Evolutionary conservation across 2,888 invertebrate genomes (phyloP), one percentile per base, ranked within the genome.

Genomic region (Anorthoa munda): DNA sequence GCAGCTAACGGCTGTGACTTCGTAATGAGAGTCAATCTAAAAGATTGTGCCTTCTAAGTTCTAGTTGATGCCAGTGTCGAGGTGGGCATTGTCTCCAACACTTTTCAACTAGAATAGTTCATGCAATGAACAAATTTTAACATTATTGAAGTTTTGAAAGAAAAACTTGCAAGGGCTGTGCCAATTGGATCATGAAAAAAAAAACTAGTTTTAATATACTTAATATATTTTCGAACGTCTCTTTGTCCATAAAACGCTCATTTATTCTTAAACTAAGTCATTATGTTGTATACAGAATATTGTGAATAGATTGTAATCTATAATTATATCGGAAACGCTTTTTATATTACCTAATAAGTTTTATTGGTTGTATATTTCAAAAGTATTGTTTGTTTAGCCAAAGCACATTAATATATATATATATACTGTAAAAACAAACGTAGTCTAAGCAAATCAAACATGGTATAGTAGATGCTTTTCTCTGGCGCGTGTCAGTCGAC

Each of bases 1-100:
- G 18, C 70, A 66, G 81, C 55, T 58, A 18, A 17, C 18, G 26
- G 78, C 75, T 79, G 75, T 79, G 78, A 78, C 74, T 75, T 67
- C 65, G 63, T 69, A 73, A 73, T 77, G 76, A 77, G 48, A 85
- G 86, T 90, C 89, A 88, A 89, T 90, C 89, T 85, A 84, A 86
- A 86, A 86, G 86, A 90, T 90, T 90, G 91, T 91, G 91, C 91
- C 91, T 91, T 91, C 82, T 39, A 39, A 39, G 39, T 39, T 39
- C 39, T 86, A 84, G 75, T 82, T 84, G 59, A 83, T 69, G 51
- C 46, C 59, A 48, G 66, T 65, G 55, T 58, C n/a, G 13, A 23
- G 23, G 1, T 61, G 58, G 48, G 39, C 68, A 59, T 69, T 68
- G 50, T 51, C 61, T 61, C 65, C 69, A 78, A 60, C 75, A 75